phyloP scores from a whole-genome alignment of 2,888 invertebrate genomes.

The Mycalesis mineus region DNA sequence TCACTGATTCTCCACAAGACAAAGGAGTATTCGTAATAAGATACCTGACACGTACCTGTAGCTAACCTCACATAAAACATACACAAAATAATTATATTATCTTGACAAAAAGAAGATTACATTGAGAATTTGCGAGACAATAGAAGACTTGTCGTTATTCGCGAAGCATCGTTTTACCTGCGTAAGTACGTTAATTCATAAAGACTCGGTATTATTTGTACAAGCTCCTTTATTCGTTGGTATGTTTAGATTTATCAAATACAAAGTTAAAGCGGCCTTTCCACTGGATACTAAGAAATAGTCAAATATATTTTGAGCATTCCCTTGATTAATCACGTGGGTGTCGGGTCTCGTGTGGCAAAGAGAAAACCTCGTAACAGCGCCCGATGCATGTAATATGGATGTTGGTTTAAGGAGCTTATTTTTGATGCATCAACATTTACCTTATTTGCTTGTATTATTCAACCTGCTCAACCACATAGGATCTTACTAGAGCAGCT shows the following conservation, averaged over 20 bases:
- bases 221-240: not conserved
- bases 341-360: too few species aligned
- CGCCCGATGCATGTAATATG: too few species aligned
- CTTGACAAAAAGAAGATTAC: not conserved
- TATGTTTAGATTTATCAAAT: not conserved
- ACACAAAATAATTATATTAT: constrained; percentile 3
- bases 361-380: too few species aligned
- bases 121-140: not conserved
- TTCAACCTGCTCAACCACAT: too few species aligned
- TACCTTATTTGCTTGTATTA: too few species aligned
- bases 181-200: not conserved
- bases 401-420: too few species aligned
- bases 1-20: too few species aligned
- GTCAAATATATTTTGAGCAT: too few species aligned
- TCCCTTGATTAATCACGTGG: too few species aligned
- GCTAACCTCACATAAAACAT: not conserved
- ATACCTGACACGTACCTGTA: not conserved
- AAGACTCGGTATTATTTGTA: not conserved
- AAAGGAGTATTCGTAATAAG: not conserved
- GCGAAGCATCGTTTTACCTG: not conserved
- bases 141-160: not conserved
- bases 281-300: too few species aligned
- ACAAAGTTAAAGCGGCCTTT: not conserved
- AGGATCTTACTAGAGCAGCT: too few species aligned
- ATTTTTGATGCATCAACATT: too few species aligned